phyloP scores from a whole-genome alignment of 2,113 vertebrate genomes.

The rat (Rattus norvegicus) region GRCr8 NC_086020.1:197864001-197864500 shows the following conservation, averaged over 20 bases:
- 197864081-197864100: neutral
- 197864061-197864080: neutral
- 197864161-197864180: neutral
- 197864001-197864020: neutral
- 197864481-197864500: neutral
- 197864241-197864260: fast-evolving
- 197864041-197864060: neutral
- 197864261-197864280: neutral
- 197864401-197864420: too few relatives aligned
- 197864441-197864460: neutral
- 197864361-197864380: too few relatives aligned
- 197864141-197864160: neutral
- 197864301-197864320: neutral
- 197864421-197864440: too few relatives aligned
- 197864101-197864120: neutral
- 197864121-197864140: neutral
- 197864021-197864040: neutral
- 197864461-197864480: too few relatives aligned
- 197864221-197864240: neutral
- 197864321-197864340: neutral
- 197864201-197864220: neutral
- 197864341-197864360: too few relatives aligned
- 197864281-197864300: neutral
- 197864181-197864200: too few relatives aligned
- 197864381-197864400: too few relatives aligned